Base-by-base conservation (phyloP, 2,797 vertebrate genomes). In the Cossypha caffra region DNA sequence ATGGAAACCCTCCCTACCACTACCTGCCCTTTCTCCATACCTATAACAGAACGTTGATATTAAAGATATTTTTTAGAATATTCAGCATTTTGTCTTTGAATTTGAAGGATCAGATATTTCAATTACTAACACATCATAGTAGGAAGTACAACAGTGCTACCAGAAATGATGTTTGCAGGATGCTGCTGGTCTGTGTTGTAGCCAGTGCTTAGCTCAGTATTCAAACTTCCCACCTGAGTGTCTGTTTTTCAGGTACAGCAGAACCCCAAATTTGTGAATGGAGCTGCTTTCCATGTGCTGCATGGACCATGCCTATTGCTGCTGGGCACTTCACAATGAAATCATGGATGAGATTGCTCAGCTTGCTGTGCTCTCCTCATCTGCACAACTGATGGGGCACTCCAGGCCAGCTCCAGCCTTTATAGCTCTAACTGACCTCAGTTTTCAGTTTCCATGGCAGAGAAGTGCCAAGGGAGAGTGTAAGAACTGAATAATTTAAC, bases 31-130 rank as follows among this genome's bases (percentile, higher is more conserved):
- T 85, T 64, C 29, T 50, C 54, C 58, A n/a, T 45, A 23, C 16
- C 54, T 61, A 4, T 42, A 25, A 4, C 16, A n/a, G 16, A 69
- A 62, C 0, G 0, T 1, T 40, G 52, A 28, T 11, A 45, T 13
- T 47, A 19, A 52, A 47, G 7, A 35, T 7, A 14, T 38, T 40
- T 75, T 47, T 29, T 15, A 47, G 42, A 31, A 11, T 66, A 55
- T 75, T 57, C 42, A 76, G 31, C 24, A 21, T 42, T 79, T 73
- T 47, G 0, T 38, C n/a, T 54, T 58, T 37, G 28, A 35, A 47
- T 66, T 69, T 69, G 43, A 73, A 42, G 55, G 35, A n/a, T 90
- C 16, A 14, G 31, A 3, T 79, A 38, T 51, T 85, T 64, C 43
- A 45, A 1, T 42, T 58, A 19, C 16, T 23, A n/a, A 16, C 26